Evolutionary conservation across 2,888 invertebrate genomes (phyloP).

Genomic region (Tanytarsus gracilentus): DNA sequence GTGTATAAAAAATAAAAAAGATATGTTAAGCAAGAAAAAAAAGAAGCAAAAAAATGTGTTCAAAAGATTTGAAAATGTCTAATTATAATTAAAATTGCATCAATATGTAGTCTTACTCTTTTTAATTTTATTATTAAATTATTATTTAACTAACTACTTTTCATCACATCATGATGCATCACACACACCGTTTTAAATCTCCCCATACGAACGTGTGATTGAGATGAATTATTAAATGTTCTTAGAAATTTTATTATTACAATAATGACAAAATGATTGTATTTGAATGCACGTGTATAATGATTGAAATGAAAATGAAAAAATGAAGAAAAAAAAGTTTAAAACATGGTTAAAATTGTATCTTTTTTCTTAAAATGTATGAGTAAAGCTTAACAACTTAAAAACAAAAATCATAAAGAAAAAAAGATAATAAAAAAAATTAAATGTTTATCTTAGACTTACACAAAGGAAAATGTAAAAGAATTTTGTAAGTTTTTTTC

Average conservation of each 20-base stretch:
- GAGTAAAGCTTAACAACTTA: not conserved
- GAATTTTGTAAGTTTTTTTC: not conserved
- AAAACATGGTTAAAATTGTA: not conserved
- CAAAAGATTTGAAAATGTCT: not conserved
- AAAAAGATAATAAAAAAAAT: not conserved
- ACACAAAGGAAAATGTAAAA: too few species aligned
- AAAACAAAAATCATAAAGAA: not conserved
- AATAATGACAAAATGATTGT: not conserved
- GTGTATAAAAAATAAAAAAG: not conserved
- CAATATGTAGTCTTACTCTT: too few species aligned
- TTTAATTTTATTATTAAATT: too few species aligned
- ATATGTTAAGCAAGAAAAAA: too few species aligned
- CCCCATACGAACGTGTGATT: too few species aligned
- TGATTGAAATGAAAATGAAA: not conserved
- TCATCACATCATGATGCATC: too few species aligned
- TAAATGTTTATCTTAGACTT: not conserved
- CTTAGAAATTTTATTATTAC: not conserved
- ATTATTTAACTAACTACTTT: too few species aligned
- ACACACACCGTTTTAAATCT: too few species aligned
- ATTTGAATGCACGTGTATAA: slow-evolving; percentile 9
- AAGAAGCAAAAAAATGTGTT: slow-evolving; percentile 13
- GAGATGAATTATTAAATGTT: too few species aligned
- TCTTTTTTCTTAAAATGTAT: not conserved
- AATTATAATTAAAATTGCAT: too few species aligned
- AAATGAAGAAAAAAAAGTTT: not conserved